A percentile compares a stretch with the other conserved stretches of the same genome.
phyloP scores from a whole-genome alignment of 1,140 invertebrate genomes.

The Eriosoma lanigerum region DNA sequence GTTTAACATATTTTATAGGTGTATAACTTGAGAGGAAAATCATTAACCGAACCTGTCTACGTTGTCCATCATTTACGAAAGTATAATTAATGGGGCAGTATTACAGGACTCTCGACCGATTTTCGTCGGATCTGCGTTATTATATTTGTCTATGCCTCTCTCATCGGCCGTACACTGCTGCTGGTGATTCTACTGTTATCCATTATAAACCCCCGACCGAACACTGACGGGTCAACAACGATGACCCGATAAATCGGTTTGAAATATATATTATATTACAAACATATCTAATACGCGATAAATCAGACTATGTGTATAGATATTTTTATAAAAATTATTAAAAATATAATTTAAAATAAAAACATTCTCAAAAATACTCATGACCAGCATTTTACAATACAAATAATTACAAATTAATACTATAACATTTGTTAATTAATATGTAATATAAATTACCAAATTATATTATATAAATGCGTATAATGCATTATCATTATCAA shows the following conservation, averaged over 20 bases:
- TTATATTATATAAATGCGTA: too few relatives aligned
- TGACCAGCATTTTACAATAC: too few relatives aligned
- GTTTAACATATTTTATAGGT: neutral
- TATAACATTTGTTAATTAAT: too few relatives aligned
- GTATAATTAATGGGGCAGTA: conserved; percentile 32
- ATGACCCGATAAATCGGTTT: conserved; percentile 25
- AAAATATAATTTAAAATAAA: too few relatives aligned
- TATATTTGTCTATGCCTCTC: neutral
- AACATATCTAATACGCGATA: neutral
- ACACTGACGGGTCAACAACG: conserved; percentile 21
- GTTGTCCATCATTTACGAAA: conserved; percentile 15
- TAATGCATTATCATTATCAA: too few relatives aligned
- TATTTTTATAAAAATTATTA: too few relatives aligned
- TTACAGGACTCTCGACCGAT: conserved; percentile 2
- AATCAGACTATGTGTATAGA: too few relatives aligned
- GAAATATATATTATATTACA: neutral
- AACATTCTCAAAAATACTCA: too few relatives aligned
- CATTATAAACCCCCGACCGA: conserved; percentile 3
- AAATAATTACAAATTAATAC: too few relatives aligned
- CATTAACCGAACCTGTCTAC: conserved; percentile 38
- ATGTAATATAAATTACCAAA: too few relatives aligned
- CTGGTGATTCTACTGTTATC: neutral
- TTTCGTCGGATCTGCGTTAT: conserved; percentile 27
- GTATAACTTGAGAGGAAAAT: neutral
- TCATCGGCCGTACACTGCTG: neutral